Conservation (phyloP, 2,888 invertebrate genomes). For the Cephalotes varians region DNA sequence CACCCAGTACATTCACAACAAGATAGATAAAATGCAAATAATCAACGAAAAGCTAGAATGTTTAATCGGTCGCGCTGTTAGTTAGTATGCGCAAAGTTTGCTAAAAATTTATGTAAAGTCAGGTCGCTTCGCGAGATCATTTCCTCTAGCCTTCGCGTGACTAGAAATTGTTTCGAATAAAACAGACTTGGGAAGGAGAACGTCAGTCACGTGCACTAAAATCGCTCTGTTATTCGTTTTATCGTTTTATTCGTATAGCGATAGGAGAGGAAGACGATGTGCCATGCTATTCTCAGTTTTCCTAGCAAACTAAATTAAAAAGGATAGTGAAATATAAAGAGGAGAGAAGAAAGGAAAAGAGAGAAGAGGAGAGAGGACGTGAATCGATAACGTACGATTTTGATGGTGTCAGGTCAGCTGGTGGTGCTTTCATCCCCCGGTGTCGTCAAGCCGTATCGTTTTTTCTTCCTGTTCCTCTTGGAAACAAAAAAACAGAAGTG, state of each 20-base stretch:
- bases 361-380: background rate
- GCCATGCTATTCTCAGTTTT: constrained; percentile 50
- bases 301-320: constrained; percentile 58
- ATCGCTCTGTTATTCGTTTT: constrained; percentile 15
- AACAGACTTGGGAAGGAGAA: background rate
- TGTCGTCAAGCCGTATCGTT: background rate
- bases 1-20: background rate
- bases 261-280: constrained; percentile 58
- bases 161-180: constrained; percentile 50
- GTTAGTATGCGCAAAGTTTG: background rate
- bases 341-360: background rate
- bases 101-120: constrained; percentile 13
- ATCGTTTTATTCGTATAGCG: constrained; percentile 4
- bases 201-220: constrained; percentile 1
- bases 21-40: constrained; percentile 5
- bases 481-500: background rate
- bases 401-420: constrained; percentile 23
- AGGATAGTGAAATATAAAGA: background rate
- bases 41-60: background rate
- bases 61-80: background rate
- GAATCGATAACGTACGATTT: constrained; percentile 44
- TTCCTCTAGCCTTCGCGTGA: constrained; percentile 64
- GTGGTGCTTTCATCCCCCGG: constrained; percentile 7
- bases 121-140: background rate
- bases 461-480: background rate